Conservation (phyloP, 2,113 vertebrate genomes). For the Pseudorhombus dupliciocellatus region DNA sequence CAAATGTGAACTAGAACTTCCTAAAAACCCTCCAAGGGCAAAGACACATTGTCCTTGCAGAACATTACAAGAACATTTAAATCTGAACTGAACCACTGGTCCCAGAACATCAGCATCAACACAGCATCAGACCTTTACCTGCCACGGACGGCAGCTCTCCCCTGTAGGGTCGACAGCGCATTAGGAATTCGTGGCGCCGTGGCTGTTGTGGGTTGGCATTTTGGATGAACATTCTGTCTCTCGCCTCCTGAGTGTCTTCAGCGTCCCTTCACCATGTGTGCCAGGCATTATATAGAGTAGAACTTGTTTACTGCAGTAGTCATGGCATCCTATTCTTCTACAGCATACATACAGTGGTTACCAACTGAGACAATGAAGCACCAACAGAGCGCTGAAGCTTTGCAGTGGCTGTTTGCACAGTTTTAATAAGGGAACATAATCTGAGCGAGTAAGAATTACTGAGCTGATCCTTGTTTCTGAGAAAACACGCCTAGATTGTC, state of each 20-base stretch:
- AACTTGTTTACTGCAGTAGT: slow-evolving; percentile 68
- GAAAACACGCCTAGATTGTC: neutral
- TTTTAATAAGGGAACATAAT: slow-evolving; percentile 8
- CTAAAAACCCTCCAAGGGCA: too few relatives aligned
- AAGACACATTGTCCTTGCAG: too few relatives aligned
- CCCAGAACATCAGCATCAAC: neutral
- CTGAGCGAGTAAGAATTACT: neutral
- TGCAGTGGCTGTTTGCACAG: neutral
- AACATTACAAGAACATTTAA: too few relatives aligned
- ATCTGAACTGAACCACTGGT: too few relatives aligned
- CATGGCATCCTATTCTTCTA: slow-evolving; percentile 69
- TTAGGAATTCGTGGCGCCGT: slow-evolving; percentile 42
- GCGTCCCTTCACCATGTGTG: slow-evolving; percentile 24
- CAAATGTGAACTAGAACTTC: too few relatives aligned
- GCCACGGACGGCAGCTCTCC: slow-evolving; percentile 72
- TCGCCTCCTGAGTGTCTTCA: slow-evolving; percentile 8
- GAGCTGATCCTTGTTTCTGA: neutral
- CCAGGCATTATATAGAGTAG: slow-evolving; percentile 24
- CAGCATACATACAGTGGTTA: slow-evolving; percentile 44
- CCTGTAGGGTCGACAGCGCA: slow-evolving; percentile 45
- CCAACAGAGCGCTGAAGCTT: slow-evolving; percentile 25
- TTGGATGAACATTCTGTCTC: slow-evolving; percentile 56
- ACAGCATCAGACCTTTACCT: slow-evolving; percentile 62
- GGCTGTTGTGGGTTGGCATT: slow-evolving; percentile 27
- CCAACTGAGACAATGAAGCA: slow-evolving; percentile 59